Conservation (phyloP, 1,140 invertebrate genomes). For the Cyclargus thomasi region DNA sequence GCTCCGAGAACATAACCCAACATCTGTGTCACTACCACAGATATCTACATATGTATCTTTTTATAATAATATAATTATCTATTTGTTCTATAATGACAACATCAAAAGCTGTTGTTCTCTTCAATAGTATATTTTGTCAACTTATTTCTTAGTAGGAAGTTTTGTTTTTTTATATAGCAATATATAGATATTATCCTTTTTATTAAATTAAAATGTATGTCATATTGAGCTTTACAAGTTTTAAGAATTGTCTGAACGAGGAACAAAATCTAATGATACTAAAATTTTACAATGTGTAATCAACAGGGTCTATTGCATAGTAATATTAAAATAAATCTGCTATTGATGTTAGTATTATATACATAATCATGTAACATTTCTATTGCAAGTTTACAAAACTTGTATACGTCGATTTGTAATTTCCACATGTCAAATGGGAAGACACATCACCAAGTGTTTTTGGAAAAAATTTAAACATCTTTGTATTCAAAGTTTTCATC, state of each 20-base stretch:
- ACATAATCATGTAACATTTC: not conserved
- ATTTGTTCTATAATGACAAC: constrained; percentile 10
- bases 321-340: not conserved
- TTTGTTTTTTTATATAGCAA: not conserved
- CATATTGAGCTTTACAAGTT: not conserved
- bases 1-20: not conserved
- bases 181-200: not conserved
- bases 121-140: not conserved
- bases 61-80: not conserved
- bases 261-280: too few relatives aligned
- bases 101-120: constrained; percentile 5
- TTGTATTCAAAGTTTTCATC: constrained; percentile 16
- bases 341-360: not conserved
- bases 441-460: not conserved
- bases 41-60: not conserved
- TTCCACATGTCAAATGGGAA: not conserved
- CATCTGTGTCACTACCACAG: not conserved
- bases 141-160: constrained; percentile 1
- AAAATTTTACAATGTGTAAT: not conserved
- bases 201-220: not conserved
- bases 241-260: not conserved
- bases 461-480: not conserved
- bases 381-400: not conserved
- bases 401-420: not conserved
- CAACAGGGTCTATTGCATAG: too few relatives aligned